phyloP scores from a whole-genome alignment of 2,797 vertebrate species.

The Scarus forsteni region DNA sequence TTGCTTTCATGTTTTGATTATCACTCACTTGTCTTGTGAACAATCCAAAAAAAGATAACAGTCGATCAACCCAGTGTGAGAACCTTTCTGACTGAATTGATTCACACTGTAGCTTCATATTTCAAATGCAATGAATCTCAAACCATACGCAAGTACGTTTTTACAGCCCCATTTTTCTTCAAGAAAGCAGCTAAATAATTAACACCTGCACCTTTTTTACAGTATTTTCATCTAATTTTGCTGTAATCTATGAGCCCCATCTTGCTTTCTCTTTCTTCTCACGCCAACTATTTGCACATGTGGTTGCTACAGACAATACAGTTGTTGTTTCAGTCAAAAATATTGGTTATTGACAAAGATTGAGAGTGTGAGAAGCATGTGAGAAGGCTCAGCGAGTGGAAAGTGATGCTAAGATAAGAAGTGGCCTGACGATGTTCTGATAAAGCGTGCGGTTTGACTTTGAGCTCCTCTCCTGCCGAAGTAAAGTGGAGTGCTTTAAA shows the following conservation, averaged over 20 bases:
- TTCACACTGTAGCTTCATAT: too few relatives aligned
- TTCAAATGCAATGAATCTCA: too few relatives aligned
- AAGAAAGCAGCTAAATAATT: too few relatives aligned
- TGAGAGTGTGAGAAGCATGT: conserved; percentile 23
- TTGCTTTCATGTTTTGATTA: too few relatives aligned
- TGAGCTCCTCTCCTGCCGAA: conserved; percentile 18
- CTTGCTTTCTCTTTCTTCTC: neutral
- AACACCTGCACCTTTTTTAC: too few relatives aligned
- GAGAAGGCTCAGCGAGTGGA: conserved; percentile 62
- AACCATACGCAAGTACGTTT: too few relatives aligned
- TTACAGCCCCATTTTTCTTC: too few relatives aligned
- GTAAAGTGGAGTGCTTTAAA: conserved; percentile 8
- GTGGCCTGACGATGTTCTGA: conserved; percentile 38
- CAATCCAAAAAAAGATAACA: too few relatives aligned
- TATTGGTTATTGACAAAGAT: conserved; percentile 46
- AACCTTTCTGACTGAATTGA: too few relatives aligned
- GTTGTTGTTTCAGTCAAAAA: conserved; percentile 40
- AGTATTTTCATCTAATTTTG: neutral
- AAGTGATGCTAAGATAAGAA: conserved; percentile 75
- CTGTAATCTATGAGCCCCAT: neutral
- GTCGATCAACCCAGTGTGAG: too few relatives aligned
- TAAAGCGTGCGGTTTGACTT: conserved; percentile 60
- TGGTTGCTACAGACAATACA: conserved; percentile 13
- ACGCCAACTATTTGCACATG: conserved; percentile 20
- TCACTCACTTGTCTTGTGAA: too few relatives aligned